Base-by-base conservation (phyloP, 2,888 invertebrate species). In the Philopedon plagiatum region DNA sequence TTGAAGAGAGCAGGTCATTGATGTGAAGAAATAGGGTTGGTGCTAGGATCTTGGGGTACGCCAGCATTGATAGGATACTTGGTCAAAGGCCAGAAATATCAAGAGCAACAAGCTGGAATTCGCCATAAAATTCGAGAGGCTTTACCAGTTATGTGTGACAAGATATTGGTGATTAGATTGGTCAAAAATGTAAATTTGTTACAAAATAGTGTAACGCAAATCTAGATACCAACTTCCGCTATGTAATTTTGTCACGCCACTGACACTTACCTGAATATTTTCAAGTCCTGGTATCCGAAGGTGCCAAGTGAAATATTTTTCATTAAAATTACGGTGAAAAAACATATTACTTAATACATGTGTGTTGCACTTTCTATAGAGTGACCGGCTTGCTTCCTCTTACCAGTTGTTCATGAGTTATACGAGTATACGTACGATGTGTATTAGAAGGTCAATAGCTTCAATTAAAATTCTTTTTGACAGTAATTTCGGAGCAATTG, bases 271-370 rank as follows among this genome's bases (percentile, higher is more conserved):
- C 67, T 67, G 51, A 67, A 67, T 67, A 67, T 67, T 67, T 60
- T 67, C 67, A 51, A 67, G 67, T 60, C 67, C 67, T 67, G 67
- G 60, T 67, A 60, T 67, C 60, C 60, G 56, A 56, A 69, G 62
- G 68, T 69, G 68, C 62, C 68, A 69, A 61, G 62, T 61, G 68
- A 69, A 69, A 69, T 69, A 69, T 61, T 69, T 63, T 63, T 63
- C 63, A 63, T 63, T 63, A 63, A 63, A 63, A 63, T 63, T 63
- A 63, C 63, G 63, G 64, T 64, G 56, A 64, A 64, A 64, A 64
- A 64, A 64, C 64, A 41, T 69, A 69, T 69, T 69, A 69, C 61
- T 69, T 69, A 69, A 69, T 69, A 60, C 49, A n/a, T n/a, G 67
- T 51, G 67, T 67, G 66, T 58, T 67, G 67, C 67, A 67, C 67